phyloP scores from a whole-genome alignment of 2,888 invertebrate genomes.

The Tenthredo scrophulariae region DNA sequence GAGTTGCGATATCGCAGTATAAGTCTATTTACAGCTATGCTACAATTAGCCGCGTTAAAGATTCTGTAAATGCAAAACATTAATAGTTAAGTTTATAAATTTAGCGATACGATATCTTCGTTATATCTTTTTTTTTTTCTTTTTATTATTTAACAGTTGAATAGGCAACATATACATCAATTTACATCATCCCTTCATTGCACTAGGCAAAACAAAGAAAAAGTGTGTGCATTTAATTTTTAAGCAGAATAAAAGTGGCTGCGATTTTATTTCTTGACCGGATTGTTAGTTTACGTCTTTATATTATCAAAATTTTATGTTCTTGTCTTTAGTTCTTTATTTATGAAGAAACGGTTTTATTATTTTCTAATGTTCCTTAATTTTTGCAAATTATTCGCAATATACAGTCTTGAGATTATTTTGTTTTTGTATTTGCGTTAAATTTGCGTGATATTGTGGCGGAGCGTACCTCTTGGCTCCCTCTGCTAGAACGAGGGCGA shows the following conservation, averaged over 20 bases:
- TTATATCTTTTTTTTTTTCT: not conserved
- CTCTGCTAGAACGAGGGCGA: constrained; percentile 61
- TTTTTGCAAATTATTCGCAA: constrained; percentile 28
- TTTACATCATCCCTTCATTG: not conserved
- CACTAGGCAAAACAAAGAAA: not conserved
- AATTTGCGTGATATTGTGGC: constrained; percentile 50
- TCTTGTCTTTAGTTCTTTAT: not conserved
- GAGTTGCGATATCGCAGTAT: constrained; percentile 11
- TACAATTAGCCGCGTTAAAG: constrained; percentile 52
- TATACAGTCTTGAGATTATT: constrained; percentile 10
- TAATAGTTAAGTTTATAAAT: not conserved
- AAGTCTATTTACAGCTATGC: constrained; percentile 54
- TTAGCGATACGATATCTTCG: constrained; percentile 9
- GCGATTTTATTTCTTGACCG: constrained; percentile 4
- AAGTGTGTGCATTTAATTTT: not conserved
- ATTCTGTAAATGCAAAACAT: constrained; percentile 48
- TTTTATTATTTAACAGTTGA: not conserved
- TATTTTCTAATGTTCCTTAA: not conserved
- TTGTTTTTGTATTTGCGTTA: constrained; percentile 53
- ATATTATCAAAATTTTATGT: not conserved
- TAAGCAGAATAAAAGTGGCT: constrained; percentile 22
- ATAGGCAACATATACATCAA: not conserved
- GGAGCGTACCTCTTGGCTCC: constrained; percentile 62
- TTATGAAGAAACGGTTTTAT: not conserved
- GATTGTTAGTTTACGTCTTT: not conserved